Base-by-base conservation (phyloP, 2,888 invertebrate genomes). In the Mystacides longicornis region DNA sequence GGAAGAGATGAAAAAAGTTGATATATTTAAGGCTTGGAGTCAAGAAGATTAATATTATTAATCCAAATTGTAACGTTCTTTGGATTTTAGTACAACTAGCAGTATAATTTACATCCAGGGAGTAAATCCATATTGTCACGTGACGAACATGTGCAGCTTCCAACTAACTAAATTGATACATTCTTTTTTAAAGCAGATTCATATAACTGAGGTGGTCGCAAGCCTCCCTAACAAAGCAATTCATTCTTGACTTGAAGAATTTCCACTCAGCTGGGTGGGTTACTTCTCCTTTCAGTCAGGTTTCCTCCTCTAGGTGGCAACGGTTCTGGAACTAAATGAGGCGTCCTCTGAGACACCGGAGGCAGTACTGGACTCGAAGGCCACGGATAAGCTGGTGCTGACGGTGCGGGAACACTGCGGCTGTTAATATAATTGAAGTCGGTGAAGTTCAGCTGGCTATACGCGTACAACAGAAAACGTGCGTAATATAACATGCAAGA, bases 291-390 rank as follows among this genome's bases (percentile, higher is more conserved):
- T 11, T 55, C 53, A 18, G 51, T 52, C 4, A 52, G 46, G 72
- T 43, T 49, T 0, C 78, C 73, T 1, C 74, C 71, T 55, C 68
- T 75, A 60, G 77, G 68, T n/a, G 67, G 63, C 7, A 73, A 69
- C 62, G 82, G 83, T 68, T 87, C 87, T 47, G 87, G 85, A 61
- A 86, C 85, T 59, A 87, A 80, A 69, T 87, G 86, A 61, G 82
- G 81, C 64, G 86, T 83, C 65, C 87, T 77, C 64, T 83, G 82
- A 64, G 81, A 80, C 63, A 83, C 79, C 56, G 86, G 82, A 64
- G 88, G 86, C 65, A 89, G 76, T 63, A 88, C 81, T 62, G 87
- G 85, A 69, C 88, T 87, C 60, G 84, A 85, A 62, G 89, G 88
- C 89, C 89, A 89, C 59, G 87, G 87, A 68, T 87, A 86, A 63